A percentile compares a stretch with the other conserved stretches of the same genome.
Conservation (phyloP, 2,797 vertebrate genomes). For the Pampus argenteus region DNA sequence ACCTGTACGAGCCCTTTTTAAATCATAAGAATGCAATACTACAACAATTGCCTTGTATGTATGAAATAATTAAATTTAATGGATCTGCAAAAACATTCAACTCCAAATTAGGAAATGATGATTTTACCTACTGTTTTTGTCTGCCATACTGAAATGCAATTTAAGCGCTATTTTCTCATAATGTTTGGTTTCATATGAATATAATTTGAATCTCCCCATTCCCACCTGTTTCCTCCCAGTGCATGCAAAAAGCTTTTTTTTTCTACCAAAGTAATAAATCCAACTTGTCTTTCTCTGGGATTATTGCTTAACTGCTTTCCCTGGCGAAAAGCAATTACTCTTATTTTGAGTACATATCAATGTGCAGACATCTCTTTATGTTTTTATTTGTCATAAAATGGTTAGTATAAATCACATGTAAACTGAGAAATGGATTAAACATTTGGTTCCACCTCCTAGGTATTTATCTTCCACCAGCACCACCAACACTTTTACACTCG, state of each 20-base stretch:
- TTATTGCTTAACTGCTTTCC: constrained; percentile 72
- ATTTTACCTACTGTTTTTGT: constrained; percentile 47
- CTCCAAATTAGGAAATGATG: constrained; percentile 61
- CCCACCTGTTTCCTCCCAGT: constrained; percentile 77
- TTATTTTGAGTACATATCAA: constrained; percentile 61
- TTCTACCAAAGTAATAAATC: constrained; percentile 73
- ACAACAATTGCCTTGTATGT: neutral
- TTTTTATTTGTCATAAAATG: constrained; percentile 52
- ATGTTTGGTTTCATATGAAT: constrained; percentile 71
- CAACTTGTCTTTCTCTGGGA: constrained; percentile 59
- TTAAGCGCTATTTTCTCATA: constrained; percentile 66
- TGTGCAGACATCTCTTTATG: constrained; percentile 59
- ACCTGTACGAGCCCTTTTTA: constrained; percentile 52
- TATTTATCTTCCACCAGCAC: constrained; percentile 19
- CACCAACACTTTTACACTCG: neutral
- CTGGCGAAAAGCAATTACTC: constrained; percentile 70
- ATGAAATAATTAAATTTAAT: constrained; percentile 45
- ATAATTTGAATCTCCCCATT: constrained; percentile 72
- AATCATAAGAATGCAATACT: constrained; percentile 8
- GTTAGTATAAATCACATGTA: constrained; percentile 51
- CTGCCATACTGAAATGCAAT: constrained; percentile 69
- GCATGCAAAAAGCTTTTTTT: constrained; percentile 47
- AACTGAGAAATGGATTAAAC: constrained; percentile 21
- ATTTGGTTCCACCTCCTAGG: constrained; percentile 10
- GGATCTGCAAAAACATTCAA: constrained; percentile 60